phyloP scores from a whole-genome alignment of 2,797 vertebrate species.

The Sebastes miniatus region DNA sequence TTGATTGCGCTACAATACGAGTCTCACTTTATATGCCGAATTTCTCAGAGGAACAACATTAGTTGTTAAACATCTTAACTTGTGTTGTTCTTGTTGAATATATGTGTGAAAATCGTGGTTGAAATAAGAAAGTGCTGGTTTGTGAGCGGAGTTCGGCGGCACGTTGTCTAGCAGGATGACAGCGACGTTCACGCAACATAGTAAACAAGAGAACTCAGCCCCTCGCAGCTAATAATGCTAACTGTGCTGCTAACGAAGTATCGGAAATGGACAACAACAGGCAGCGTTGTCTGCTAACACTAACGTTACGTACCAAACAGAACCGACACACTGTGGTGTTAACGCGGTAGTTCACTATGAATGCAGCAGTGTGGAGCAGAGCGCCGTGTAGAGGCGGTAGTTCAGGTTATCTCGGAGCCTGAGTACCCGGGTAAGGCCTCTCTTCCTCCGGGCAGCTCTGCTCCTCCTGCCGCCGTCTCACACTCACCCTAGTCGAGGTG shows the following conservation, averaged over 20 bases:
- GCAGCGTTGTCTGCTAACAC: neutral
- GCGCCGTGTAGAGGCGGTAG: neutral
- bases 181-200: slow-evolving; percentile 32
- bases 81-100: no score
- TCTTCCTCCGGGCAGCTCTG: slow-evolving; percentile 61
- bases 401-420: neutral
- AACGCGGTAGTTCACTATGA: neutral
- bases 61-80: no score
- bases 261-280: slow-evolving; percentile 48
- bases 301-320: no score
- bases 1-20: accelerated
- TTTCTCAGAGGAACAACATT: no score
- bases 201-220: slow-evolving; percentile 73
- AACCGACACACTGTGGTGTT: accelerated
- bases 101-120: no score
- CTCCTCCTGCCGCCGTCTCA: slow-evolving; percentile 52
- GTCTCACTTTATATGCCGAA: neutral
- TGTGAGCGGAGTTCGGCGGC: neutral
- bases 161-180: slow-evolving; percentile 6
- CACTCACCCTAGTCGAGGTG: slow-evolving; percentile 91
- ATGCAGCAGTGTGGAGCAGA: neutral
- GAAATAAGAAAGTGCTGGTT: no score
- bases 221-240: slow-evolving; percentile 51
- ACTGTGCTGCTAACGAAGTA: slow-evolving; percentile 49
- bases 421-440: slow-evolving; percentile 66